Base-by-base conservation (phyloP, 23 tunicate species). In the Botrylloides violaceus region DNA sequence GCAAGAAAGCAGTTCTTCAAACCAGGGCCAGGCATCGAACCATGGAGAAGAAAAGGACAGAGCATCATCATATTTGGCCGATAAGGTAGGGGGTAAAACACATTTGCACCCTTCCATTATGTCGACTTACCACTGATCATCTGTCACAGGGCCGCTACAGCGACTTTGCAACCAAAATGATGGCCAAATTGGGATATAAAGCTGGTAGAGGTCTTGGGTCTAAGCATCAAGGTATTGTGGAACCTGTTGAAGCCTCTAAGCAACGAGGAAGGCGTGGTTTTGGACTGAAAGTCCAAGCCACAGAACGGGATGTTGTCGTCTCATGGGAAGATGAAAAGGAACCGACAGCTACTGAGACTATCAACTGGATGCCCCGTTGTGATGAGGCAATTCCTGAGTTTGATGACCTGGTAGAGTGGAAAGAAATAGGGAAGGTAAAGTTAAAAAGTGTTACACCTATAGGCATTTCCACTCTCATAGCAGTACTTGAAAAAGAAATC, bases 131-230 rank as follows among this genome's bases (percentile, higher is more conserved):
- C n/a, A n/a, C n/a, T n/a, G n/a, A n/a, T n/a, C n/a, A n/a, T n/a
- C n/a, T n/a, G n/a, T n/a, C n/a, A n/a, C 1, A 57, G 65, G 65
- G 77, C 28, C 36, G 30, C 19, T 90, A 90, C 90, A 90, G 97
- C 65, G 59, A 70, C 5, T 28, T 75, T 20, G 77, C 97, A 18
- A 79, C 80, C 36, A 75, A 59, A 26, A 78, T 95, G 86, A 95
- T 95, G 99, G 27, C 65, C 28, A 95, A 82, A 50, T 86, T 95
- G 99, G 99, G 99, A 1, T 95, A 82, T 76, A 77, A 81, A 82
- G 79, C 84, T 15, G 99, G 99, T 24, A 68, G 43, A 31, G 99
- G 99, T 19, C 71, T 95, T 48, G 99, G 99, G 15, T 61, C 66
- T 34, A 64, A 75, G 48, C 58, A 56, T 31, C 96, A 95, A 72